These are phyloP conservation scores for Luehdorfia chinensis DNA, from an alignment of 1,140 invertebrate species.

Conservation along the genomic window DNA sequence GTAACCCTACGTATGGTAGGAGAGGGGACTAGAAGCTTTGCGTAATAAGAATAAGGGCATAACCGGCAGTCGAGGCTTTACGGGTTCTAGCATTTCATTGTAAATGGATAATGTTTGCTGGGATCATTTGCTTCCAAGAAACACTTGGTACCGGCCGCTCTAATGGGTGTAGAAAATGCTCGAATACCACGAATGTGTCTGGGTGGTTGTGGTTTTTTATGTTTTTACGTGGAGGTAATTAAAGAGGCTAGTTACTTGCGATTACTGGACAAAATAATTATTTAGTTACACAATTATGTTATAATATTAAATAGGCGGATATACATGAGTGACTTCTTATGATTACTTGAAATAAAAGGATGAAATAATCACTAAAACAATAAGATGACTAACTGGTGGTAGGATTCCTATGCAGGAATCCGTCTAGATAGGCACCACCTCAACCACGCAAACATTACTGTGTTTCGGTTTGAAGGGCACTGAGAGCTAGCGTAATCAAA, in stretches of 20 bases:
- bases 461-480: too few relatives aligned
- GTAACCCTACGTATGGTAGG: too few relatives aligned
- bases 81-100: conserved; percentile 17
- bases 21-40: not conserved
- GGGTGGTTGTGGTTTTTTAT: conserved; percentile 7
- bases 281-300: conserved; percentile 13
- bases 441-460: too few relatives aligned
- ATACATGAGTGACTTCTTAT: too few relatives aligned
- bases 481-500: too few relatives aligned
- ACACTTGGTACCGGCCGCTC: not conserved
- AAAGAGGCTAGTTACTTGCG: conserved; percentile 6
- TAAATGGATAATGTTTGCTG: conserved; percentile 13
- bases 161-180: not conserved
- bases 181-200: not conserved
- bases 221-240: conserved; percentile 1
- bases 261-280: conserved; percentile 7
- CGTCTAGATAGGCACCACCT: too few relatives aligned
- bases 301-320: too few relatives aligned
- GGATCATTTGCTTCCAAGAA: conserved; percentile 16
- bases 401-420: too few relatives aligned
- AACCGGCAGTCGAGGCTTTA: conserved; percentile 5
- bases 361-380: too few relatives aligned
- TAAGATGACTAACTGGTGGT: too few relatives aligned
- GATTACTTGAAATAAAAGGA: too few relatives aligned
- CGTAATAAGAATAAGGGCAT: conserved; percentile 14